Evolutionary conservation across 2,888 invertebrate species (phyloP).

Genomic region (Drosophila peninsularis): DNA sequence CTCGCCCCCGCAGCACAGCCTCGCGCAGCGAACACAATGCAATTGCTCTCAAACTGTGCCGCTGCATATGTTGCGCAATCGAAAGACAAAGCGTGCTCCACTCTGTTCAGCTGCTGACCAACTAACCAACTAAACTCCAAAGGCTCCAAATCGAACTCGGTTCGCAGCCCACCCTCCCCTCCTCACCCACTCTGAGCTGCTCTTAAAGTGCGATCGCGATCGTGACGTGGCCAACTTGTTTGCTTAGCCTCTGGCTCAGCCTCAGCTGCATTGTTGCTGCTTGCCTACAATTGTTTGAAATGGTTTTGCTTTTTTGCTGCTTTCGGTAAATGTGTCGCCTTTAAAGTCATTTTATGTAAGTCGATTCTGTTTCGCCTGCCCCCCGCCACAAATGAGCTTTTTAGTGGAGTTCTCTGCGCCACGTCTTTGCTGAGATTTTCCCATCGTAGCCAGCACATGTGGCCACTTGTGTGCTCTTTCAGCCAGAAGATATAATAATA

Average conservation of each 20-base stretch:
- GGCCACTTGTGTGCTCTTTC: slow-evolving; percentile 70
- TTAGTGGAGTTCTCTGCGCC: slow-evolving; percentile 36
- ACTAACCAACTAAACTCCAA: slow-evolving; percentile 73
- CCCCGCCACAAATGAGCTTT: slow-evolving; percentile 43
- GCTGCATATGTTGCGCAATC: slow-evolving; percentile 58
- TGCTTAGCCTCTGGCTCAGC: slow-evolving; percentile 46
- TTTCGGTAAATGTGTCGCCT: slow-evolving; percentile 78
- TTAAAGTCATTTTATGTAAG: slow-evolving; percentile 79
- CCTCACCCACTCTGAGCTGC: background rate
- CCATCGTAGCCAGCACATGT: slow-evolving; percentile 55
- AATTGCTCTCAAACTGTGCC: slow-evolving; percentile 56
- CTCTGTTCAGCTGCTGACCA: slow-evolving; percentile 64
- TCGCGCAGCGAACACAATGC: slow-evolving; percentile 12
- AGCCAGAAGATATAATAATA: slow-evolving; percentile 73
- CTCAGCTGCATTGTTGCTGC: slow-evolving; percentile 34
- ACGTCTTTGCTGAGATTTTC: slow-evolving; percentile 51
- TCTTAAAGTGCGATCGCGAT: slow-evolving; percentile 79
- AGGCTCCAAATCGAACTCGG: slow-evolving; percentile 18
- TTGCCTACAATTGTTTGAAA: slow-evolving; percentile 68
- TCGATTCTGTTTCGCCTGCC: slow-evolving; percentile 71
- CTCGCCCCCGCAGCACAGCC: slow-evolving; percentile 47
- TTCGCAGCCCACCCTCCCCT: background rate
- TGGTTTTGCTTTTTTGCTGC: slow-evolving; percentile 37
- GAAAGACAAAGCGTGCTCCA: slow-evolving; percentile 52
- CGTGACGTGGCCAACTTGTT: slow-evolving; percentile 81